These are phyloP conservation scores for Drosophila pseudoobscura DNA, from an alignment of 1,140 invertebrate species.

Conservation along the genomic window DNA sequence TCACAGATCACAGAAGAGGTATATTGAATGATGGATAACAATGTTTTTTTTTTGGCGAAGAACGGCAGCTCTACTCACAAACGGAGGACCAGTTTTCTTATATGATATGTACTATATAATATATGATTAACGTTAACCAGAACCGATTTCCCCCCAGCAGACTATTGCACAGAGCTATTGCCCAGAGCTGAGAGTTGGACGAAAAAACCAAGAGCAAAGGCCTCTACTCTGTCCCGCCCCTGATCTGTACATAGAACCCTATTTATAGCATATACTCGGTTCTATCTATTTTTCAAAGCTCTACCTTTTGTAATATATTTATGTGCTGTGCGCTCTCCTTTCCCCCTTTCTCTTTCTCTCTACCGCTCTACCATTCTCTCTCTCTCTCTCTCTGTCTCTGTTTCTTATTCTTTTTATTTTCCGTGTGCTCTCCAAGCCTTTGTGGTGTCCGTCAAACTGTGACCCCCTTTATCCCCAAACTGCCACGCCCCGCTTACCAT, in stretches of 20 bases:
- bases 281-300: conserved; percentile 28
- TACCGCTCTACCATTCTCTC: no score
- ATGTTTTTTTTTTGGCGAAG: not conserved
- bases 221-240: conserved; percentile 11
- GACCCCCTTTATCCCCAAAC: conserved; percentile 47
- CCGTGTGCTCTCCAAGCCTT: conserved; percentile 35
- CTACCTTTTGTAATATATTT: conserved; percentile 76
- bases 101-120: conserved; percentile 21
- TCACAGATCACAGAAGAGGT: conserved; percentile 12
- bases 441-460: conserved; percentile 31
- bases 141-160: conserved; percentile 20
- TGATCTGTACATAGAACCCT: conserved; percentile 22
- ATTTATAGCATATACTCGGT: conserved; percentile 17
- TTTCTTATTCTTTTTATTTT: no score
- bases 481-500: conserved; percentile 13
- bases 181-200: not conserved
- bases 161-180: conserved; percentile 20
- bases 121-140: conserved; percentile 22
- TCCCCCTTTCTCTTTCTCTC: not conserved
- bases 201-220: not conserved
- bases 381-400: not conserved
- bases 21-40: conserved; percentile 22
- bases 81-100: conserved; percentile 30
- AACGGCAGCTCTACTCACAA: not conserved
- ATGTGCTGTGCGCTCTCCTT: conserved; percentile 25